Conservation (phyloP, 1,140 invertebrate genomes). For the Telenomus remus region DNA sequence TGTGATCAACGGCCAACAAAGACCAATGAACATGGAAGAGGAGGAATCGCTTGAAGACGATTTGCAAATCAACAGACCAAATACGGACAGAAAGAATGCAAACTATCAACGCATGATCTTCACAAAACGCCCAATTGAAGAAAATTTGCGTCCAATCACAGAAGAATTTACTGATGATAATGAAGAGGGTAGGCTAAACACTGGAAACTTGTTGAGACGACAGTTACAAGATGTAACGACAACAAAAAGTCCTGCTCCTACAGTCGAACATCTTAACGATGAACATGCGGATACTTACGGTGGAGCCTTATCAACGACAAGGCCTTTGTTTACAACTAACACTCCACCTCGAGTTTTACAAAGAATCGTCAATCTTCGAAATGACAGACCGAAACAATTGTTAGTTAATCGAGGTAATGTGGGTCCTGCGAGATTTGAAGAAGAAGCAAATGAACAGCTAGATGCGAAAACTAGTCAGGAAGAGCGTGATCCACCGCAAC, state of each 20-base stretch:
- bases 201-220: slow-evolving; percentile 76
- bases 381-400: slow-evolving; percentile 65
- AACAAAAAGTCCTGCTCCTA: slow-evolving; percentile 64
- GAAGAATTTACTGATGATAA: slow-evolving; percentile 69
- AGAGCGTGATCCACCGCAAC: slow-evolving; percentile 63
- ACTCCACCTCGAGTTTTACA: slow-evolving; percentile 71
- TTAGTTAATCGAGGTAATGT: slow-evolving; percentile 72
- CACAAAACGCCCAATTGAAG: slow-evolving; percentile 71
- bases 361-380: slow-evolving; percentile 58
- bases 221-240: slow-evolving; percentile 74
- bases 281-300: slow-evolving; percentile 82
- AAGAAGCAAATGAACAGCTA: slow-evolving; percentile 60
- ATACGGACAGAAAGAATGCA: slow-evolving; percentile 61
- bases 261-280: slow-evolving; percentile 71
- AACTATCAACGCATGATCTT: slow-evolving; percentile 70
- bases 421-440: slow-evolving; percentile 72
- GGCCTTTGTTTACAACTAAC: slow-evolving; percentile 81
- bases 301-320: slow-evolving; percentile 78
- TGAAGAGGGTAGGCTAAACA: slow-evolving; percentile 66
- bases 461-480: slow-evolving; percentile 59
- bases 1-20: slow-evolving; percentile 70
- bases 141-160: slow-evolving; percentile 65
- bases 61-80: slow-evolving; percentile 70
- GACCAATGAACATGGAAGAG: slow-evolving; percentile 64
- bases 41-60: slow-evolving; percentile 56